Base-by-base conservation (phyloP, 1,140 invertebrate species). In the Drosophila truncata region DNA sequence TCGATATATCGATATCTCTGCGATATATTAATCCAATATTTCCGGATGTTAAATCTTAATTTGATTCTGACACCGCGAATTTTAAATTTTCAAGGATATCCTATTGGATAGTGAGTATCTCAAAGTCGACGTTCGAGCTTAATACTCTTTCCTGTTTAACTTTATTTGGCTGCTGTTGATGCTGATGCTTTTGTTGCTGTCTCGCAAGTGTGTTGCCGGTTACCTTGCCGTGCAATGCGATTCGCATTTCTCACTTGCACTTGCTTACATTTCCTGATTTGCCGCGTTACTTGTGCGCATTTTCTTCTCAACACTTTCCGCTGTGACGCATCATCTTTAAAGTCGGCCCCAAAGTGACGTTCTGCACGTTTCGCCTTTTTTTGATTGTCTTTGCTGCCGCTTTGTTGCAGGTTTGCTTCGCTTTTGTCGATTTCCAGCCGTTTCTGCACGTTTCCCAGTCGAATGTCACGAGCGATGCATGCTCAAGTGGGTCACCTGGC, bases 391-490 rank as follows among this genome's bases (percentile, higher is more conserved):
- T 66, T 59, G 39, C 27, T 25, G 39, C 37, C 57, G 64, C 59
- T 63, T 73, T 61, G 55, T 58, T 62, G 39, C 47, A 46, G 71
- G 55, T 63, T 73, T 61, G 55, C 42, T 59, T 84, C 66, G 72
- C 59, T 60, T 65, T 71, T 73, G 80, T 80, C 84, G 50, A 84
- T 88, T 90, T 88, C 39, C 85, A 78, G 65, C 77, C 50, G 71
- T 80, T 78, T 88, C 52, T 78, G 84, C 84, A 88, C 84, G 84
- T 88, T 81, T 78, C 59, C 84, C 65, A 74, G 78, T 62, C 81
- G 85, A 88, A 88, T 88, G 84, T 90, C 85, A 90, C 84, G 84
- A 90, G 84, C 85, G 81, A 66, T 57, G 85, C 85, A 84, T 90
- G 85, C 80, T 90, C 80, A 88, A 88, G 84, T 84, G 85, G 80